A percentile compares a stretch with the other conserved stretches of the same genome.
phyloP scores from a whole-genome alignment of 2,113 vertebrate genomes.

The Girardinichthys multiradiatus region DNA sequence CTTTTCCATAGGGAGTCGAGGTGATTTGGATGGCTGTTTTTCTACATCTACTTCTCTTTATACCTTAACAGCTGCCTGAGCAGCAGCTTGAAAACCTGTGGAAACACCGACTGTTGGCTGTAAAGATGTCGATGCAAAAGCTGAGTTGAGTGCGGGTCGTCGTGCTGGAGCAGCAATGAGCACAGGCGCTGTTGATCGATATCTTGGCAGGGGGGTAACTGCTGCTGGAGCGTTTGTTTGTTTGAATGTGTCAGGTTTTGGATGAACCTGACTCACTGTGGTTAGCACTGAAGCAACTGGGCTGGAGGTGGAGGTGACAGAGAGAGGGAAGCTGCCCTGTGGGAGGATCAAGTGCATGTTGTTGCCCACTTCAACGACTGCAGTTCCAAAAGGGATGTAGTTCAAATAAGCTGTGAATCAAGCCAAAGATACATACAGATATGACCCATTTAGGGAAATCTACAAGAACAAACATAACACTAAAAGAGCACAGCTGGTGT shows the following conservation, averaged over 20 bases:
- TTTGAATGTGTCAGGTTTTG: background rate
- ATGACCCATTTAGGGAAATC: background rate
- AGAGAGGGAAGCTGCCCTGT: conserved; percentile 64
- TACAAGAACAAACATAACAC: background rate
- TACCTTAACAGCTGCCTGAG: conserved; percentile 58
- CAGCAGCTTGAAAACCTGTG: conserved; percentile 22
- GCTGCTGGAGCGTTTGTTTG: conserved; percentile 1
- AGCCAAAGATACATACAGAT: background rate
- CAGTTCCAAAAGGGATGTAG: conserved; percentile 65
- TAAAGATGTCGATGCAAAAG: background rate
- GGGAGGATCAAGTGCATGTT: conserved; percentile 80
- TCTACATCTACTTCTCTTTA: background rate
- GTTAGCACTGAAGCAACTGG: conserved; percentile 50
- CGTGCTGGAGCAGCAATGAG: conserved; percentile 46
- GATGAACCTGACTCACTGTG: conserved; percentile 39
- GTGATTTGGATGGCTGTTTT: too few relatives aligned
- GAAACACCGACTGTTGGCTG: background rate
- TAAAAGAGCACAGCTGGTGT: background rate
- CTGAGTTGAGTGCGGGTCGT: conserved; percentile 18
- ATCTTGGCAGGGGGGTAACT: conserved; percentile 18
- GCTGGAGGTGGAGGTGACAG: conserved; percentile 42
- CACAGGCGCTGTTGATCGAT: conserved; percentile 35
- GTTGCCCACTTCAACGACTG: conserved; percentile 70
- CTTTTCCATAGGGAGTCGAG: too few relatives aligned
- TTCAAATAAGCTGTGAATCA: conserved; percentile 63